Conservation (phyloP, 2,888 invertebrate genomes). For the Euzophera pinguis region DNA sequence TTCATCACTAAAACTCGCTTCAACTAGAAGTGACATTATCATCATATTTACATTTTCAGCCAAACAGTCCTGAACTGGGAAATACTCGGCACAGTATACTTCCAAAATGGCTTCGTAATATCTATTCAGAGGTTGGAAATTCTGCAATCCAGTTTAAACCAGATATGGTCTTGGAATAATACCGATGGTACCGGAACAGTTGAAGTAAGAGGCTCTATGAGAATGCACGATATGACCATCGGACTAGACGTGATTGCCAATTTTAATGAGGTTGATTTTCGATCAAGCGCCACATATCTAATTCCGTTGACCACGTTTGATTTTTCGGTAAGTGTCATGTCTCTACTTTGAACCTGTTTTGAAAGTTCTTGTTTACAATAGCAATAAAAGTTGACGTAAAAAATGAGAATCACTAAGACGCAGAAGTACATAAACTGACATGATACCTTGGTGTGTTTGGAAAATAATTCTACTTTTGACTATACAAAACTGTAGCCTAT, state of each 20-base stretch:
- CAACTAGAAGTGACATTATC: too few relatives aligned
- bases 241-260: constrained; percentile 49
- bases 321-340: constrained; percentile 41
- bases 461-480: too few relatives aligned
- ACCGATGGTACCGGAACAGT: constrained; percentile 30
- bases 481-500: too few relatives aligned
- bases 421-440: too few relatives aligned
- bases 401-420: too few relatives aligned
- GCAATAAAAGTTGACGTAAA: too few relatives aligned
- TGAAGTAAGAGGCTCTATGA: constrained; percentile 36
- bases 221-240: constrained; percentile 41
- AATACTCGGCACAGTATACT: constrained; percentile 35
- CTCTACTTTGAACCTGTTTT: background rate
- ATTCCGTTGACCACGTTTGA: constrained; percentile 37
- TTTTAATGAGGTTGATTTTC: constrained; percentile 25
- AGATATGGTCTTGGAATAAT: constrained; percentile 39
- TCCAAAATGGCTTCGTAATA: constrained; percentile 50
- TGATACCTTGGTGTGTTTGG: too few relatives aligned
- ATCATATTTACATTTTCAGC: constrained; percentile 28
- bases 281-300: constrained; percentile 36
- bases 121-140: constrained; percentile 48
- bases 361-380: too few relatives aligned
- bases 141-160: constrained; percentile 34
- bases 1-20: too few relatives aligned
- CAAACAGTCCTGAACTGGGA: constrained; percentile 34